Conservation (phyloP, 2,797 vertebrate species). For the Babyrousa celebensis region DNA sequence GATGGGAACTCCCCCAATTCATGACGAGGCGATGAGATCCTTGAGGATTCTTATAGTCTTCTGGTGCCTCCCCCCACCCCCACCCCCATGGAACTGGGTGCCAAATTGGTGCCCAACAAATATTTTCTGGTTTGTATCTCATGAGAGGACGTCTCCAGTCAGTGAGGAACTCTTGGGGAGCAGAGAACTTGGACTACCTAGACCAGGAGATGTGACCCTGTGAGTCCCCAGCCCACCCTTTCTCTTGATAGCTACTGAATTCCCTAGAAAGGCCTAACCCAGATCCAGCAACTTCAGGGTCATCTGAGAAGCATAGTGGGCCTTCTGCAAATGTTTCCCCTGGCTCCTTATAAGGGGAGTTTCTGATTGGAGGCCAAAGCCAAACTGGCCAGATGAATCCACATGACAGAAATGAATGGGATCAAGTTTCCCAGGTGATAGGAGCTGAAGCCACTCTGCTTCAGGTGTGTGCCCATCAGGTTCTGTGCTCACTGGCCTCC, state of each 20-base stretch:
- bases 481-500: background rate
- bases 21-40: background rate
- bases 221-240: background rate
- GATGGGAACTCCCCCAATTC: background rate
- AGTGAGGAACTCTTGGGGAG: background rate
- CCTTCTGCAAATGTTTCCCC: background rate
- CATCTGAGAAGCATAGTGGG: background rate
- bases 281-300: background rate
- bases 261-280: background rate
- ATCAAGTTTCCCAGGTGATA: background rate
- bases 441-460: background rate
- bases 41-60: background rate
- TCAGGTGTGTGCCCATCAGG: background rate
- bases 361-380: slow-evolving; percentile 5
- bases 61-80: background rate
- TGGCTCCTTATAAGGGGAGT: background rate
- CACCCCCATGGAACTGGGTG: background rate
- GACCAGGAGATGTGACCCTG: background rate
- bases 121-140: background rate
- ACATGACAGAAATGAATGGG: background rate
- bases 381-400: background rate
- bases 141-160: background rate
- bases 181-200: background rate
- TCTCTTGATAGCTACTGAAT: background rate
- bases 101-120: background rate